Percentiles rank a stretch among this genome's conserved stretches.
These are phyloP conservation scores for Hydrotaea diabolus DNA, from an alignment of 2,888 invertebrate genomes.

Conservation along the genomic window DNA sequence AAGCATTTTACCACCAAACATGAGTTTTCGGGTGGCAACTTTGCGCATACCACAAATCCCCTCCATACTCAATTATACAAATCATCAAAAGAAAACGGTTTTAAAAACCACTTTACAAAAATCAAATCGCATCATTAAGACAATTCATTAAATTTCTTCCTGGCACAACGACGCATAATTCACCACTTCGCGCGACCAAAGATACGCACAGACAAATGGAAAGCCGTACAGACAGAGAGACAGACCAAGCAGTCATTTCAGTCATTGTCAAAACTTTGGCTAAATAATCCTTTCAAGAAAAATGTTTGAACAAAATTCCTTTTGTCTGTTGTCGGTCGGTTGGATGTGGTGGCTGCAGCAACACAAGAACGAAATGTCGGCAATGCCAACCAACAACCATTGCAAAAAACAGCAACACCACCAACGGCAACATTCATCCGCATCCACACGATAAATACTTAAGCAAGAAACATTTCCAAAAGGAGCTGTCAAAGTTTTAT, in stretches of 20 bases:
- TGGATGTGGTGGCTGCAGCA: not conserved
- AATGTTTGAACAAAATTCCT: slow-evolving; percentile 37
- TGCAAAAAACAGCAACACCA: not conserved
- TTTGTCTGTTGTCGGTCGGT: slow-evolving; percentile 40
- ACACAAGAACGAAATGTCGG: not conserved
- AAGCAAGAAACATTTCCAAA: slow-evolving; percentile 43
- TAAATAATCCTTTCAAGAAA: slow-evolving; percentile 60
- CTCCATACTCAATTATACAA: not conserved
- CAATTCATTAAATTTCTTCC: slow-evolving; percentile 42
- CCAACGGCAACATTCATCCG: slow-evolving; percentile 11
- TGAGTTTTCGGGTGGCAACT: too few species aligned
- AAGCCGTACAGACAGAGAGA: slow-evolving; percentile 25
- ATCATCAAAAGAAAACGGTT: slow-evolving; percentile 4
- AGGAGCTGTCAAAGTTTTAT: slow-evolving; percentile 63
- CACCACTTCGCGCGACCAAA: slow-evolving; percentile 2
- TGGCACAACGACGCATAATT: slow-evolving; percentile 30
- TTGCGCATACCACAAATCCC: too few species aligned
- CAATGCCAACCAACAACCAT: not conserved
- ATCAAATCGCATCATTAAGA: slow-evolving; percentile 53
- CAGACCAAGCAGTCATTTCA: slow-evolving; percentile 41
- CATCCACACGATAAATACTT: slow-evolving; percentile 35
- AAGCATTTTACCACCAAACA: too few species aligned
- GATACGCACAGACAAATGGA: not conserved
- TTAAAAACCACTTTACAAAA: slow-evolving; percentile 52
- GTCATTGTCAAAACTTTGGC: slow-evolving; percentile 62